Evolutionary conservation across 2,113 vertebrate species (phyloP), one percentile per base, ranked within the genome.

Genomic region (Paramisgurnus dabryanus): DNA sequence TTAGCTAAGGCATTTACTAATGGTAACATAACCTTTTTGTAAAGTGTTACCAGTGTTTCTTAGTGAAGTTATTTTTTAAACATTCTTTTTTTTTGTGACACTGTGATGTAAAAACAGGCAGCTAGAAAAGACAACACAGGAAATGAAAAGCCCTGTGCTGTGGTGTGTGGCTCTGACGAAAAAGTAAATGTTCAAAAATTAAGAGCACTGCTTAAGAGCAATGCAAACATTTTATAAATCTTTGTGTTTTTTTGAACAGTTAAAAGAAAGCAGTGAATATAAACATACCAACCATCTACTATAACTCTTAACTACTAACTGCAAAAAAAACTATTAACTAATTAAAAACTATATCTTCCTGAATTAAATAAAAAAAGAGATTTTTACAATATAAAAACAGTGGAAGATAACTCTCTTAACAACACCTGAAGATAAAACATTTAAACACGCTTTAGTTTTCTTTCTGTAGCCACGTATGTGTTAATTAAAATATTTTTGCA

Each of bases 101-200:
- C 71, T 74, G 71, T 43, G 39, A 45, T 49, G 22, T 43, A 12
- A 64, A 76, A 76, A 76, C 73, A 76, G 43, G 73, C 58, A 47
- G 58, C 72, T 13, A 75, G 13, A 13, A 75, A 75, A 63, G 40
- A 75, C 41, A 64, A 64, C 73, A 64, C 73, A 76, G 73, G 73
- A 76, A 76, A 76, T 49, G 47, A 76, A 50, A 47, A 75, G 64
- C 11, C 43, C 73, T 75, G 73, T 64, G n/a, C 43, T 61, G 73
- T 75, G 73, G 73, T 76, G 43, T 76, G 73, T 34, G 43, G 58
- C 73, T 76, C 58, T 63, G 58, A 47, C 43, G 63, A 74, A 75
- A 34, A 64, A 27, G 43, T 39, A 43, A 34, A 49, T 39, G 58
- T 22, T n/a, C 43, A 63, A 64, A 76, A 76, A 76, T 64, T 61